Percentiles rank a stretch among this genome's conserved stretches.
Evolutionary conservation across 2,888 invertebrate genomes (phyloP).

Genomic region (Drosophila monieri): DNA sequence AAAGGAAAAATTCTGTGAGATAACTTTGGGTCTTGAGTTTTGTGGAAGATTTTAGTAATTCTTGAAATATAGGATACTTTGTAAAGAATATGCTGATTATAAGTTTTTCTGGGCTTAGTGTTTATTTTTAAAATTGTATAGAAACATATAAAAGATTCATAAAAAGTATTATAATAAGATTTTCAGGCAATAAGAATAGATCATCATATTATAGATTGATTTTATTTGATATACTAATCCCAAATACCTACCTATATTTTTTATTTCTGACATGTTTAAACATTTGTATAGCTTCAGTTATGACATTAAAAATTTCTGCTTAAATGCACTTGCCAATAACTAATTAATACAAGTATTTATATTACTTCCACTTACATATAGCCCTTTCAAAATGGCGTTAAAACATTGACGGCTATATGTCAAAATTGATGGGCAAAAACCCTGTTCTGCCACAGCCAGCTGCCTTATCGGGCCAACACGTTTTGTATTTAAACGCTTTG

Average conservation of each 20-base stretch:
- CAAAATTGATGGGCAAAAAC: conserved; percentile 59
- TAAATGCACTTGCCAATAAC: conserved; percentile 58
- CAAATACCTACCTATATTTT: too few species aligned
- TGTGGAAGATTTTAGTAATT: neutral
- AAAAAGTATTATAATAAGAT: too few species aligned
- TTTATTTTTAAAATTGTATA: too few species aligned
- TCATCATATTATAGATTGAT: too few species aligned
- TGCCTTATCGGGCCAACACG: conserved; percentile 67
- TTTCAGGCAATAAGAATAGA: too few species aligned
- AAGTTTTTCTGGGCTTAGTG: too few species aligned
- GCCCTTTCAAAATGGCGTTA: conserved; percentile 63
- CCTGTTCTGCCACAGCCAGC: conserved; percentile 28
- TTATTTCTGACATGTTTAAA: conserved; percentile 1
- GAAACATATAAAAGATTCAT: too few species aligned
- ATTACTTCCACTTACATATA: neutral
- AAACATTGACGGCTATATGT: conserved; percentile 64
- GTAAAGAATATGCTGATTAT: too few species aligned
- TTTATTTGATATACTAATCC: too few species aligned
- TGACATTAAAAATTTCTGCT: conserved; percentile 69
- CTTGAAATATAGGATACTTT: conserved; percentile 15
- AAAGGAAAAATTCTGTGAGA: conserved; percentile 17
- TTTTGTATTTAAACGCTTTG: conserved; percentile 78
- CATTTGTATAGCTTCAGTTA: conserved; percentile 73
- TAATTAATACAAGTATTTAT: neutral
- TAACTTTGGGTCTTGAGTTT: conserved; percentile 32